A percentile compares a stretch with the other conserved stretches of the same genome.
phyloP scores from a whole-genome alignment of 2,113 vertebrate genomes.

The Gymnarchus niloticus region DNA sequence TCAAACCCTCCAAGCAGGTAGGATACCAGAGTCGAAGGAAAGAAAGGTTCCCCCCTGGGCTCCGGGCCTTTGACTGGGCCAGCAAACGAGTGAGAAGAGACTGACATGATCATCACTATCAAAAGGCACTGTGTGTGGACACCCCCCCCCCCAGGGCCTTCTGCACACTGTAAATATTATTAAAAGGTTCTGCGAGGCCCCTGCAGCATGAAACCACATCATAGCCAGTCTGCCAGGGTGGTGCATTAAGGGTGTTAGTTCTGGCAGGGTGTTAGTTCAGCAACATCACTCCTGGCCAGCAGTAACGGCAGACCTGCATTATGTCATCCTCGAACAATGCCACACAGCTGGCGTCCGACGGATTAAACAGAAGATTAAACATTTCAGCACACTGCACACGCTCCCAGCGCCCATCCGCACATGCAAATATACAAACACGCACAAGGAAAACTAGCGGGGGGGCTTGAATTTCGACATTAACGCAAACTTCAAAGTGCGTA shows the following conservation, averaged over 20 bases:
- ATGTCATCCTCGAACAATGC: background rate
- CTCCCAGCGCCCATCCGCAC: background rate
- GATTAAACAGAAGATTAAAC: constrained; percentile 2
- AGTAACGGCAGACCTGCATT: background rate
- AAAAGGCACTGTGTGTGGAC: background rate
- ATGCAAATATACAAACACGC: background rate
- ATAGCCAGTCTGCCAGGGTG: background rate
- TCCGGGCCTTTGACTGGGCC: background rate
- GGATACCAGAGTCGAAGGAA: background rate
- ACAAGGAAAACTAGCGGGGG: background rate
- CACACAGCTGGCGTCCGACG: background rate
- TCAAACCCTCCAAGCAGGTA: background rate
- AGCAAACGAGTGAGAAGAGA: background rate
- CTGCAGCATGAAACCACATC: background rate
- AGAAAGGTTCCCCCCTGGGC: background rate
- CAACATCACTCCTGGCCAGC: background rate
- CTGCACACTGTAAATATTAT: background rate
- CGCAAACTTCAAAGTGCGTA: background rate
- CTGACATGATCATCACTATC: background rate
- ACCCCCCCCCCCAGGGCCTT: background rate
- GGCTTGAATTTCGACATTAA: background rate
- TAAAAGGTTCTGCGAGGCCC: background rate
- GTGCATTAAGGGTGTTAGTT: background rate
- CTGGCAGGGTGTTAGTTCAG: background rate
- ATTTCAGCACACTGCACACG: background rate